Evolutionary conservation across 2,797 vertebrate species (phyloP).

Genomic region (Podargus strigoides): DNA sequence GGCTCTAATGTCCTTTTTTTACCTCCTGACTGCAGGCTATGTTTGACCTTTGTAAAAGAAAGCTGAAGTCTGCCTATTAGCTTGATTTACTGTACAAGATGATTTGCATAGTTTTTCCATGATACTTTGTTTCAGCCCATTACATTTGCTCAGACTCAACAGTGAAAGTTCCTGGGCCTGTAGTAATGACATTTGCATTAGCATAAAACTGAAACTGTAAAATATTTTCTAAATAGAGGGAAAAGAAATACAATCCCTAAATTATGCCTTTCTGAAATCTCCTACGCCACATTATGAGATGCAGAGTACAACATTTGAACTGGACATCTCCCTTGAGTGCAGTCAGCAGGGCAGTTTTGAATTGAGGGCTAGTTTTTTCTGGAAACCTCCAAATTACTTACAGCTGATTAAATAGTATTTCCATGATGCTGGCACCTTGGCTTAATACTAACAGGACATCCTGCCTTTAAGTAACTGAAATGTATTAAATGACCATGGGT

Average conservation of each 20-base stretch:
- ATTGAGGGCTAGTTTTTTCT: background rate
- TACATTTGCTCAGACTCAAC: conserved; percentile 40
- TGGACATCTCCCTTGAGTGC: background rate
- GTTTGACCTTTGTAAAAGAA: background rate
- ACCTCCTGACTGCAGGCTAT: background rate
- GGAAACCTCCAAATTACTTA: conserved; percentile 9
- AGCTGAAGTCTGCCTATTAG: conserved; percentile 50
- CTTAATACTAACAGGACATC: background rate
- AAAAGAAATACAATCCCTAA: background rate
- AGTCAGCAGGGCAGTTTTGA: background rate
- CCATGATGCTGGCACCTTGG: background rate
- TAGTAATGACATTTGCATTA: conserved; percentile 14
- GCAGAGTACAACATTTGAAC: background rate
- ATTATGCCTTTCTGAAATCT: background rate
- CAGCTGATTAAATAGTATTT: conserved; percentile 30
- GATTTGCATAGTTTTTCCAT: conserved; percentile 70
- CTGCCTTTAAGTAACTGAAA: background rate
- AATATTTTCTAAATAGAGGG: conserved; percentile 15
- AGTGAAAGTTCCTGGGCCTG: conserved; percentile 24
- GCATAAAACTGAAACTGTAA: conserved; percentile 24
- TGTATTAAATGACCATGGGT: background rate
- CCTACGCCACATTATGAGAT: background rate
- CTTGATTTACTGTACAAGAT: conserved; percentile 52
- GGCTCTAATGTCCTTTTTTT: background rate
- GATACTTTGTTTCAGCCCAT: conserved; percentile 66